phyloP scores from a whole-genome alignment of 1,140 invertebrate species.

The Globodera ellingtonae region DNA sequence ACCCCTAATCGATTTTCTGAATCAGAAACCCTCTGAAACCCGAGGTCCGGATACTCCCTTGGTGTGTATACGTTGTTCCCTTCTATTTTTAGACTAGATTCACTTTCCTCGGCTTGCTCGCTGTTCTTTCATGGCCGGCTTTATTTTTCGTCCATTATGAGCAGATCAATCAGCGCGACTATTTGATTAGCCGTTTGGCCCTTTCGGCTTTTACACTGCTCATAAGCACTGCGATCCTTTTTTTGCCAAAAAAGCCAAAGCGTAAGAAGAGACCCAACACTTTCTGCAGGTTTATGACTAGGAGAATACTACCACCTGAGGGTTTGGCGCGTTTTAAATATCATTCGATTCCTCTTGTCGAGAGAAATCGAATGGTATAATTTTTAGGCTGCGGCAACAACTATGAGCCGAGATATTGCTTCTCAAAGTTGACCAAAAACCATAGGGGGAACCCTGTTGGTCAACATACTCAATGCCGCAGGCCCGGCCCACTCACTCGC shows the following conservation, averaged over 20 bases:
- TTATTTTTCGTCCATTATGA: constrained; percentile 2
- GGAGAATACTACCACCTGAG: background rate
- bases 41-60: background rate
- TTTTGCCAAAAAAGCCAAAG: constrained; percentile 9
- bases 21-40: background rate
- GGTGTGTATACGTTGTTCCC: background rate
- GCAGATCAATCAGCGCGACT: background rate
- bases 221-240: background rate
- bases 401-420: no score
- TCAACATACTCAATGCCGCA: no score
- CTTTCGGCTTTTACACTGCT: constrained; percentile 11
- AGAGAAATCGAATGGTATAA: no score
- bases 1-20: no score
- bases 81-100: background rate
- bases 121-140: constrained; percentile 2
- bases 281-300: constrained; percentile 1
- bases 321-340: no score
- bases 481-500: no score
- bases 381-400: no score
- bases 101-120: background rate
- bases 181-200: constrained; percentile 5
- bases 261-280: constrained; percentile 5
- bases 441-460: no score
- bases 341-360: no score
- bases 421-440: no score